Conservation (phyloP, 2,888 invertebrate species). For the Caenorhabditis japonica region DNA sequence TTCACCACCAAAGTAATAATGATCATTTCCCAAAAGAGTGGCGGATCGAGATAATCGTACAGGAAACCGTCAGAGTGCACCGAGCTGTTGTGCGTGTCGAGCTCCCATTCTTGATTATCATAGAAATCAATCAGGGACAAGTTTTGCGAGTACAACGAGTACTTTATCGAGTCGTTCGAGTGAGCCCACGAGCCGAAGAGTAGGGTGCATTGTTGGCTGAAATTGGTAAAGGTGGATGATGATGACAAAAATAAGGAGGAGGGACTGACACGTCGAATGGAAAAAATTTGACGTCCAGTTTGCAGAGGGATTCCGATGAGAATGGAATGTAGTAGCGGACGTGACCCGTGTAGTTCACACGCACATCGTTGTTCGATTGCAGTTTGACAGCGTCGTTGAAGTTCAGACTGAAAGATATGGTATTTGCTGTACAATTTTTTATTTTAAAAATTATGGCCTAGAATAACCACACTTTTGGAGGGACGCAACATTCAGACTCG, state of each 20-base stretch:
- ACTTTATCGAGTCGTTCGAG: constrained; percentile 76
- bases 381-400: constrained; percentile 75
- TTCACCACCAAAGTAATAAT: constrained; percentile 73
- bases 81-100: constrained; percentile 70
- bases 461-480: too few species aligned
- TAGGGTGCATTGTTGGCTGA: constrained; percentile 72
- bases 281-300: constrained; percentile 76
- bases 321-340: constrained; percentile 75
- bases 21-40: constrained; percentile 76
- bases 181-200: constrained; percentile 77
- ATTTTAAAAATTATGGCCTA: too few species aligned
- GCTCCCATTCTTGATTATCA: constrained; percentile 77
- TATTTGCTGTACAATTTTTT: too few species aligned
- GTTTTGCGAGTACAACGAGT: constrained; percentile 72
- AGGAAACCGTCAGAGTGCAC: constrained; percentile 73
- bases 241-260: neutral
- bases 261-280: constrained; percentile 75
- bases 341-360: constrained; percentile 76
- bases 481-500: too few species aligned
- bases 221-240: constrained; percentile 19
- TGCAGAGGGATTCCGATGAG: constrained; percentile 74
- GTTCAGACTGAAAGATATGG: constrained; percentile 72
- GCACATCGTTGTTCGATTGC: constrained; percentile 75
- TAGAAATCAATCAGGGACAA: constrained; percentile 76
- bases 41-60: constrained; percentile 76